Evolutionary conservation across 2,888 invertebrate species (phyloP).

Genomic region (Syrista parreyssii): DNA sequence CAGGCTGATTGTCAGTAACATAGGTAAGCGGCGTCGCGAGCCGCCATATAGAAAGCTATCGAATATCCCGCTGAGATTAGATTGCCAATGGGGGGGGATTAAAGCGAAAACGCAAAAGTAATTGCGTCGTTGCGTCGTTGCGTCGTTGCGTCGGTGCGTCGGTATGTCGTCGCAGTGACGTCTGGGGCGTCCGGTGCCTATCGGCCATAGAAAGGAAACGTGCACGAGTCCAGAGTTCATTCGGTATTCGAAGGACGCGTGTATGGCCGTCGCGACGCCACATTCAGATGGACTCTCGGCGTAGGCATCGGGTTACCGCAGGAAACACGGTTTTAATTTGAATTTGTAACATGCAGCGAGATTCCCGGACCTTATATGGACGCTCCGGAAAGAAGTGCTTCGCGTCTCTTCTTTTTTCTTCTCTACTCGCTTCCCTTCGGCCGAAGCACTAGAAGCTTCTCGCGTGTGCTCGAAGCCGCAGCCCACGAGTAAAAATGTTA

Average conservation of each 20-base stretch:
- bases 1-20: too few relatives aligned
- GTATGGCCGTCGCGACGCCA: conserved; percentile 16
- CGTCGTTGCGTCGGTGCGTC: too few relatives aligned
- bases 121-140: too few relatives aligned
- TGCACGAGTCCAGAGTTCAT: conserved; percentile 25
- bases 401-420: not conserved
- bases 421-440: too few relatives aligned
- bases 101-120: too few relatives aligned
- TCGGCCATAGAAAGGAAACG: not conserved
- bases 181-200: not conserved
- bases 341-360: conserved; percentile 49
- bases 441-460: not conserved
- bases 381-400: conserved; percentile 3
- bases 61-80: too few relatives aligned
- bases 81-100: too few relatives aligned
- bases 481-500: conserved; percentile 35
- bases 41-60: too few relatives aligned
- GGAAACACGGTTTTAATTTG: conserved; percentile 55
- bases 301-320: conserved; percentile 47
- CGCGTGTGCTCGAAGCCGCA: not conserved
- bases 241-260: conserved; percentile 38
- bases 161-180: too few relatives aligned
- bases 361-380: conserved; percentile 45
- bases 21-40: too few relatives aligned
- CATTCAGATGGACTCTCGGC: conserved; percentile 31